Conservation (phyloP, 2,888 invertebrate species). For the Desoria tigrina region DNA sequence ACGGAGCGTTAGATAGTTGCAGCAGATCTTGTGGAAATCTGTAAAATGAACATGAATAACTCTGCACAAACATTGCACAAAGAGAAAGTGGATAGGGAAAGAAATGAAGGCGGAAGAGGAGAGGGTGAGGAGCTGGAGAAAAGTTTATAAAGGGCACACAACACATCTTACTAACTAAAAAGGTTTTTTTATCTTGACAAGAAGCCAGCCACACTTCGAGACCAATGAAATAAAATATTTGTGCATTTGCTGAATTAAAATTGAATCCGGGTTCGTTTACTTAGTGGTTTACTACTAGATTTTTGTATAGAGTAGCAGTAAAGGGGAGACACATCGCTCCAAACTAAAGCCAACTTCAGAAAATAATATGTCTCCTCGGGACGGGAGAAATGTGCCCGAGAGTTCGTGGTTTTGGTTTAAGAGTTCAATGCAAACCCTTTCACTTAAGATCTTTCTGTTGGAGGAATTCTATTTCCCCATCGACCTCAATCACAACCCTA, state of each 20-base stretch:
- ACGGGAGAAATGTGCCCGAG: too few species aligned
- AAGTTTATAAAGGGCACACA: not conserved
- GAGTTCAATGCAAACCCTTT: conserved; percentile 4
- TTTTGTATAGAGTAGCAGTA: not conserved
- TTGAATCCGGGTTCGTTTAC: conserved; percentile 28
- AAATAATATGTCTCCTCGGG: too few species aligned
- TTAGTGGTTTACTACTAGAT: not conserved
- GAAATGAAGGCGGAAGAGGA: not conserved
- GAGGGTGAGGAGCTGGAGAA: not conserved
- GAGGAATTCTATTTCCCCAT: too few species aligned
- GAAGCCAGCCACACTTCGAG: not conserved
- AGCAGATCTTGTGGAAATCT: not conserved
- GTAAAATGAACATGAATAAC: not conserved
- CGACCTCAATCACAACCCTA: too few species aligned
- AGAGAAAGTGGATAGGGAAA: not conserved
- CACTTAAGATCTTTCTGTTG: not conserved
- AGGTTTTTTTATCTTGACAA: conserved; percentile 9
- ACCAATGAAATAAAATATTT: conserved; percentile 43
- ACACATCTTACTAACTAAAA: not conserved
- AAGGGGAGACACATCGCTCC: not conserved
- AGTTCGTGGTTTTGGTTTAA: not conserved
- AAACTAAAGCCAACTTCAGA: too few species aligned
- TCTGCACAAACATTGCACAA: conserved; percentile 5
- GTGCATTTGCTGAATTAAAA: conserved; percentile 50
- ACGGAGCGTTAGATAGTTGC: too few species aligned